Conservation (phyloP, 2,113 vertebrate species). For the Protomyctophum bolini region DNA sequence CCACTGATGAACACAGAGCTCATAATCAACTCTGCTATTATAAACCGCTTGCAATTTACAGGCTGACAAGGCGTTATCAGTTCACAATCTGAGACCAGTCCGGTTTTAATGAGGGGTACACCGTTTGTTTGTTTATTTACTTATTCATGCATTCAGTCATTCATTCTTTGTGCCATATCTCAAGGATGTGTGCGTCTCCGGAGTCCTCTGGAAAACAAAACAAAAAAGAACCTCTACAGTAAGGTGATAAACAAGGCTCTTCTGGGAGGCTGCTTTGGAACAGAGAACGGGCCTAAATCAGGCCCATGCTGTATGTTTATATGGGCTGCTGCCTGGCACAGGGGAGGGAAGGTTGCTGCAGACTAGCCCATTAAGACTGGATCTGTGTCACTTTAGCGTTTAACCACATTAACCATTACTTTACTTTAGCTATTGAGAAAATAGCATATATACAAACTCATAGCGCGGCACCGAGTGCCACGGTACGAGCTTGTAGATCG, state of each 20-base stretch:
- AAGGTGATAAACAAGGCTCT: slow-evolving; percentile 51
- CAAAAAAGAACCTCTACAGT: not conserved
- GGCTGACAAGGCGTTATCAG: slow-evolving; percentile 8
- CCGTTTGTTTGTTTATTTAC: slow-evolving; percentile 39
- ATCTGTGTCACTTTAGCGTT: no score
- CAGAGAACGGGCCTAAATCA: slow-evolving; percentile 46
- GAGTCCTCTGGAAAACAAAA: slow-evolving; percentile 21
- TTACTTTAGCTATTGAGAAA: no score
- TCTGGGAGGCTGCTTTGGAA: slow-evolving; percentile 48
- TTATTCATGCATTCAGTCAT: slow-evolving; percentile 12
- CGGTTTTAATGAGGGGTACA: slow-evolving; percentile 58
- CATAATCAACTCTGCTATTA: slow-evolving; percentile 42
- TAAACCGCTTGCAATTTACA: slow-evolving; percentile 17
- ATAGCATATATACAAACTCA: no score
- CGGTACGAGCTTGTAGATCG: no score
- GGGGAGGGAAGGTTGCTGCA: not conserved
- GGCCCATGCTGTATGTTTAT: slow-evolving; percentile 49
- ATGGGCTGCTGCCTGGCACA: slow-evolving; percentile 21
- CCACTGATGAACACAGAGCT: slow-evolving; percentile 34
- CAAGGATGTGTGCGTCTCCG: slow-evolving; percentile 22
- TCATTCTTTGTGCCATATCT: no score
- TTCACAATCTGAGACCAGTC: slow-evolving; percentile 25
- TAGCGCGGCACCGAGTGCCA: no score
- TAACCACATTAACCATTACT: no score
- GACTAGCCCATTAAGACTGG: no score